These are phyloP conservation scores for Lutraria rhynchaena DNA, from an alignment of 1,140 invertebrate genomes.

Conservation along the genomic window DNA sequence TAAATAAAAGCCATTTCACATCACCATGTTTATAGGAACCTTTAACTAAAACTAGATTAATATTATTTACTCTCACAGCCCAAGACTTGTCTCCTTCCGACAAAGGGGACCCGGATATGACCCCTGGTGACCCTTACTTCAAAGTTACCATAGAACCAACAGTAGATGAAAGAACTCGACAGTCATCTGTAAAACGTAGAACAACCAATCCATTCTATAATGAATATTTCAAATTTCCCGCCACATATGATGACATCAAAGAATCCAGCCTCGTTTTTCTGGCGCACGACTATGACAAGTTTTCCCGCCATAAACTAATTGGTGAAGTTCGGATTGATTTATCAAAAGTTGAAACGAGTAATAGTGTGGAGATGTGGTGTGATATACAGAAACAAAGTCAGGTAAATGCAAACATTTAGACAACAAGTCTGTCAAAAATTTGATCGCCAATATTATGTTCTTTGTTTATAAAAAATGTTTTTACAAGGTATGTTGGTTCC, in stretches of 20 bases:
- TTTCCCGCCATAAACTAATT: slow-evolving; percentile 93
- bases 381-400: slow-evolving; percentile 85
- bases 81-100: slow-evolving; percentile 92
- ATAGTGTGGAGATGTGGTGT: slow-evolving; percentile 90
- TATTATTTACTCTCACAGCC: slow-evolving; percentile 83
- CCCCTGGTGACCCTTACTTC: slow-evolving; percentile 94
- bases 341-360: slow-evolving; percentile 83
- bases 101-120: slow-evolving; percentile 83
- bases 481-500: no score
- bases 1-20: no score
- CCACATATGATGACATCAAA: slow-evolving; percentile 88
- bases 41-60: not conserved
- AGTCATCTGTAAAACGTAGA: slow-evolving; percentile 86
- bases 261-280: slow-evolving; percentile 91
- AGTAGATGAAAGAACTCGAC: slow-evolving; percentile 91
- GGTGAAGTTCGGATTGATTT: slow-evolving; percentile 90
- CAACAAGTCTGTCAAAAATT: no score
- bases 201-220: slow-evolving; percentile 86
- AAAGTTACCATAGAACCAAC: slow-evolving; percentile 89
- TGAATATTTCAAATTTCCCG: slow-evolving; percentile 85
- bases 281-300: slow-evolving; percentile 94
- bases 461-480: no score
- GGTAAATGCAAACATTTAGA: no score
- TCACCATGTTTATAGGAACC: not conserved
- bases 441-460: no score